A percentile compares a stretch with the other conserved stretches of the same genome.
Evolutionary conservation across 2,113 vertebrate genomes (phyloP).

Genomic region (Ellobius talpinus): DNA sequence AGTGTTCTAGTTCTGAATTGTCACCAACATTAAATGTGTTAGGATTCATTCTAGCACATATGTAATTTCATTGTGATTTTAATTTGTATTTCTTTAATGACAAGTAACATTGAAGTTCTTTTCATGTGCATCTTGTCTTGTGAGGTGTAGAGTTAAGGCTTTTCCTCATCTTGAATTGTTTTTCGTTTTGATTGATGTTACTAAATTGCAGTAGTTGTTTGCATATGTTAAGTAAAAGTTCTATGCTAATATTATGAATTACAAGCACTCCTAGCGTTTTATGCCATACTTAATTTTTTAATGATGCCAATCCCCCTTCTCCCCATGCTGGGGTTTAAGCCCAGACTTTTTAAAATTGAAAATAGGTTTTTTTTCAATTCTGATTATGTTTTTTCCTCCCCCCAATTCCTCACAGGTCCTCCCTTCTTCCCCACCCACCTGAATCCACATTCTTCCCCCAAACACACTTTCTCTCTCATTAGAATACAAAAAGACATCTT

Average conservation of each 20-base stretch:
- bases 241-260: constrained; percentile 26
- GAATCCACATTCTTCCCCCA: background rate
- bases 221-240: constrained; percentile 54
- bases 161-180: constrained; percentile 59
- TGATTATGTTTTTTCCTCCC: background rate
- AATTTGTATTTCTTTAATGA: constrained; percentile 54
- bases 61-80: constrained; percentile 55
- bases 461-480: background rate
- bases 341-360: background rate
- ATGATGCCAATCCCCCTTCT: background rate
- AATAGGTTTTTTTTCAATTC: background rate
- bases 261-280: constrained; percentile 1
- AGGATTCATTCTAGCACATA: background rate
- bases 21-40: background rate
- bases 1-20: constrained; percentile 30
- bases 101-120: constrained; percentile 37
- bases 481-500: background rate
- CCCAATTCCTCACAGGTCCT: background rate
- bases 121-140: constrained; percentile 28
- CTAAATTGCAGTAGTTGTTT: constrained; percentile 54
- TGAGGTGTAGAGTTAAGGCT: constrained; percentile 39
- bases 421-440: background rate
- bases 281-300: background rate
- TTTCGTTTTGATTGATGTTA: constrained; percentile 58
- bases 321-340: background rate